Evolutionary conservation across 1,140 invertebrate genomes (phyloP).

Genomic region (Berghia stephanieae): DNA sequence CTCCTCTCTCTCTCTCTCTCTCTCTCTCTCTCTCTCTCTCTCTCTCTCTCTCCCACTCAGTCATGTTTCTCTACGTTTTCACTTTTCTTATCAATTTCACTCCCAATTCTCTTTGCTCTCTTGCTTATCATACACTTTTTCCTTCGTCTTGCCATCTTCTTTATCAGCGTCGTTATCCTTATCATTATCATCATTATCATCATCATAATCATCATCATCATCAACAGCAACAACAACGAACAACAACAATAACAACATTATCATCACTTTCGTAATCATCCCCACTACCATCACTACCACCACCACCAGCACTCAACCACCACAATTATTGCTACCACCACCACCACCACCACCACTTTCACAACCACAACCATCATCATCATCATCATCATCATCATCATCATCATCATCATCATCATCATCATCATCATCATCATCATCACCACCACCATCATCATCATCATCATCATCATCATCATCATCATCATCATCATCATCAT

Average conservation of each 20-base stretch:
- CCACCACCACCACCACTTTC: neutral
- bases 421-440: neutral
- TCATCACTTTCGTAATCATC: too few relatives aligned
- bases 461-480: neutral
- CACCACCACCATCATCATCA: neutral
- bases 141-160: neutral
- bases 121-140: neutral
- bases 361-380: too few relatives aligned
- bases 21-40: conserved; percentile 15
- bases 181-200: too few relatives aligned
- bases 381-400: neutral
- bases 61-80: neutral
- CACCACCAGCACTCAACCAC: too few relatives aligned
- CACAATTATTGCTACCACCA: neutral
- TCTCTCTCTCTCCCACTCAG: conserved; percentile 10
- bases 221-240: neutral
- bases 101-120: neutral
- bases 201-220: neutral
- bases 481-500: neutral
- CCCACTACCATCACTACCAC: too few relatives aligned
- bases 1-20: neutral
- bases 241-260: neutral
- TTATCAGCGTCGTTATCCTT: neutral
- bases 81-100: neutral
- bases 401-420: neutral